Percentiles rank a stretch among this genome's conserved stretches.
These are phyloP conservation scores for Callionymus lyra DNA, from an alignment of 2,113 vertebrate species.

Conservation along the genomic window DNA sequence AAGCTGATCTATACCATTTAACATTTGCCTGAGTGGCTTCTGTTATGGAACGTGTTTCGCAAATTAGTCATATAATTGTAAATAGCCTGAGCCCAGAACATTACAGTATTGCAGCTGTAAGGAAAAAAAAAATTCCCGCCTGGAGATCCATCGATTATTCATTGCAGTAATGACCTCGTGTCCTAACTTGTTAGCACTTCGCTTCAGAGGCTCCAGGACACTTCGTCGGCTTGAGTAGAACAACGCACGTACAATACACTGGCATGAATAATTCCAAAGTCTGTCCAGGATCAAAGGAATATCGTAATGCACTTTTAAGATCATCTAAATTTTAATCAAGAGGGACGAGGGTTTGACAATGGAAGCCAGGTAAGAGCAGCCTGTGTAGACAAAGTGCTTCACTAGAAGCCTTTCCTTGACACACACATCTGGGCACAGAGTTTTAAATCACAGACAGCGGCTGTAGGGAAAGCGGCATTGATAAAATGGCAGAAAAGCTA, in stretches of 20 bases:
- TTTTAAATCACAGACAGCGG: no score
- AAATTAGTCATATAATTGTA: constrained; percentile 52
- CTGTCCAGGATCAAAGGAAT: constrained; percentile 10
- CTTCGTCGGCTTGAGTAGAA: constrained; percentile 15
- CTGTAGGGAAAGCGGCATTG: neutral
- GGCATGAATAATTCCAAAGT: neutral
- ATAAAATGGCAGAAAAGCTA: constrained; percentile 8
- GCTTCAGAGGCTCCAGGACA: constrained; percentile 15
- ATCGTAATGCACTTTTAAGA: neutral
- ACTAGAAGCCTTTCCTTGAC: no score
- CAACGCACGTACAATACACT: constrained; percentile 8
- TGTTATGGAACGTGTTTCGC: constrained; percentile 34
- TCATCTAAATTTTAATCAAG: constrained; percentile 9
- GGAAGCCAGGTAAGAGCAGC: neutral
- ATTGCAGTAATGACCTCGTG: constrained; percentile 45
- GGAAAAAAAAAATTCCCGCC: constrained; percentile 40
- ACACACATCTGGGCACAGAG: no score
- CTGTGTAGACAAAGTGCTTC: no score
- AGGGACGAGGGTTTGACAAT: neutral
- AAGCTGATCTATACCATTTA: constrained; percentile 37
- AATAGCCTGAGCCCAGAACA: constrained; percentile 30
- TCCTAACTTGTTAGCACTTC: constrained; percentile 30
- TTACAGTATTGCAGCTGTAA: constrained; percentile 38
- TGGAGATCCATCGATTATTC: constrained; percentile 51
- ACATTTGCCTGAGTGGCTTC: constrained; percentile 31